A percentile compares a stretch with the other conserved stretches of the same genome.
phyloP scores from a whole-genome alignment of 2,113 vertebrate genomes.

The Pachypanchax playfairii region DNA sequence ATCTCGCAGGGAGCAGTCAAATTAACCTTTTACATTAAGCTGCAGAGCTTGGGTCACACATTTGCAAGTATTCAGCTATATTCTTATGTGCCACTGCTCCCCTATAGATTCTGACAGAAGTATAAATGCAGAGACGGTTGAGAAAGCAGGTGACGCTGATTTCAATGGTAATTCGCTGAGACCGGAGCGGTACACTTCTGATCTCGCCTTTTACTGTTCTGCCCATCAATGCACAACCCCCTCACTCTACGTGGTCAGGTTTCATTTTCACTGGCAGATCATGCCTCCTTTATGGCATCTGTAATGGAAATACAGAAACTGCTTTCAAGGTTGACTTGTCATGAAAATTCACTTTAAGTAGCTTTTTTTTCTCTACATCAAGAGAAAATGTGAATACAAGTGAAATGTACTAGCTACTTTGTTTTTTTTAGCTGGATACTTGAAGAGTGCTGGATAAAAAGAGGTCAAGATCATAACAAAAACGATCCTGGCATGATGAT shows the following conservation, averaged over 20 bases:
- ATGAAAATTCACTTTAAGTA: slow-evolving; percentile 48
- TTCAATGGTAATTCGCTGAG: slow-evolving; percentile 21
- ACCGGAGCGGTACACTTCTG: slow-evolving; percentile 3
- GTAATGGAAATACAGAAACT: slow-evolving; percentile 51
- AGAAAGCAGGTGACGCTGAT: slow-evolving; percentile 26
- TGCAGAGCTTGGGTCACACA: slow-evolving; percentile 45
- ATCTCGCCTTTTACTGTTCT: slow-evolving; percentile 23
- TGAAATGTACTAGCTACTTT: neutral
- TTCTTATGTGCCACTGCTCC: slow-evolving; percentile 24
- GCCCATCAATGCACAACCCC: slow-evolving; percentile 30
- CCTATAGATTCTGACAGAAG: slow-evolving; percentile 35
- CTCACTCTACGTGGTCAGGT: slow-evolving; percentile 31
- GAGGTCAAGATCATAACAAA: neutral
- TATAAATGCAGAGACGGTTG: slow-evolving; percentile 20
- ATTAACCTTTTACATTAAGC: slow-evolving; percentile 65
- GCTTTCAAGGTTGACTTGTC: slow-evolving; percentile 61
- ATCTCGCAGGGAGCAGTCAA: slow-evolving; percentile 41
- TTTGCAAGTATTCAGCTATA: slow-evolving; percentile 41
- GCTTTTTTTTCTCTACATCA: slow-evolving; percentile 28
- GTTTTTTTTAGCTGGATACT: neutral
- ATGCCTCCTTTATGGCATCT: slow-evolving; percentile 25
- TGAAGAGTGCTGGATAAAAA: slow-evolving; percentile 13
- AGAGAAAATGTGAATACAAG: slow-evolving; percentile 10
- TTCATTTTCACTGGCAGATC: slow-evolving; percentile 54
- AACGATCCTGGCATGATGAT: neutral